Evolutionary conservation across 2,888 invertebrate species (phyloP).

Genomic region (Cataglyphis livida): DNA sequence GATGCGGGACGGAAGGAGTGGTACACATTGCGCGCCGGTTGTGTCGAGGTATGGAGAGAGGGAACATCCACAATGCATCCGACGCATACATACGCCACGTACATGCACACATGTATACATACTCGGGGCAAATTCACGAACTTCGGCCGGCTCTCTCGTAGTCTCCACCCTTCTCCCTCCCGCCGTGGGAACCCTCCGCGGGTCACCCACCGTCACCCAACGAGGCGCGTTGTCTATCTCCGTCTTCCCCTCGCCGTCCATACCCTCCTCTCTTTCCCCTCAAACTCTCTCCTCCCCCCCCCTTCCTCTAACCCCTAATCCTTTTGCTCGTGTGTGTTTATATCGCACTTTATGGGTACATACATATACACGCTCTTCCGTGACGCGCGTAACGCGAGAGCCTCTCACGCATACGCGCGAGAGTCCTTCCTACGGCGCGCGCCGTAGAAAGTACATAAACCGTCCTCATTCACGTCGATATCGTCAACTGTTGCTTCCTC

Average conservation of each 20-base stretch:
- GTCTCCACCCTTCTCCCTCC: constrained; percentile 38
- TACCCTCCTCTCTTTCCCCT: constrained; percentile 14
- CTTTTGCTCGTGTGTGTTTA: constrained; percentile 67
- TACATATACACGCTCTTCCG: constrained; percentile 42
- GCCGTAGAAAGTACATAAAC: constrained; percentile 74
- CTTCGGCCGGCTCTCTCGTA: constrained; percentile 48
- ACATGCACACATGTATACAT: constrained; percentile 60
- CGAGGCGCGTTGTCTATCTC: constrained; percentile 57
- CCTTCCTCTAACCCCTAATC: constrained; percentile 15
- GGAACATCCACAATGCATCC: constrained; percentile 67
- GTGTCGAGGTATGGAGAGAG: constrained; percentile 43
- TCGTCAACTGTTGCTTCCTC: constrained; percentile 80
- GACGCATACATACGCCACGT: constrained; percentile 56
- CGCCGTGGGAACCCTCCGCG: constrained; percentile 22
- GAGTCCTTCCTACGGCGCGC: constrained; percentile 46
- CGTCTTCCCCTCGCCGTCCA: constrained; percentile 14
- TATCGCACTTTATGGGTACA: constrained; percentile 68
- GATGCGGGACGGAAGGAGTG: constrained; percentile 36
- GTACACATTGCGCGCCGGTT: constrained; percentile 27
- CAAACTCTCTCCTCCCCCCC: constrained; percentile 9
- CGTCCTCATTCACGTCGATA: constrained; percentile 75
- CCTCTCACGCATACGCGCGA: no score
- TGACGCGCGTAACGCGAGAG: no score
- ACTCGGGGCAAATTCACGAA: constrained; percentile 59
- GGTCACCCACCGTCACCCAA: constrained; percentile 32